phyloP scores from a whole-genome alignment of 1,140 invertebrate genomes.

The Arctopsyche grandis region DNA sequence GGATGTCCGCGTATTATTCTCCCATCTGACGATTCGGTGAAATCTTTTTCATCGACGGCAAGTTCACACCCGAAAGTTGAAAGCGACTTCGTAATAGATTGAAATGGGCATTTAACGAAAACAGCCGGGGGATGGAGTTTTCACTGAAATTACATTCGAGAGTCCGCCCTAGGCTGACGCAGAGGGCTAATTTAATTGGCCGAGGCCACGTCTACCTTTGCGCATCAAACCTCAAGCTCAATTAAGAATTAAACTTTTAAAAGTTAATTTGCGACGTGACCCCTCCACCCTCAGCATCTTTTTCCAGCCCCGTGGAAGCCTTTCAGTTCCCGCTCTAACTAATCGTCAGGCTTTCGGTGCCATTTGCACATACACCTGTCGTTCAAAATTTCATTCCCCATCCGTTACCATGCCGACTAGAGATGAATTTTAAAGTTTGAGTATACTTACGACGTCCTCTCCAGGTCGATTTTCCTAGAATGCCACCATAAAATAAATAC shows the following conservation, averaged over 20 bases:
- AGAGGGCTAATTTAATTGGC: constrained; percentile 20
- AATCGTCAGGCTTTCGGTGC: background rate
- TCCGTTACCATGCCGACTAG: background rate
- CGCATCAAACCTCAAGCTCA: constrained; percentile 16
- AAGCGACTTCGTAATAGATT: constrained; percentile 19
- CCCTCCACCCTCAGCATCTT: background rate
- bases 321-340: background rate
- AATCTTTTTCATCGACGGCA: too few relatives aligned
- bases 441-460: background rate
- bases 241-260: constrained; percentile 30
- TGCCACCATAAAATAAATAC: background rate
- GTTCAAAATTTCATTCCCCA: background rate
- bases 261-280: constrained; percentile 22
- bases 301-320: background rate
- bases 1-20: too few relatives aligned
- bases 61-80: background rate
- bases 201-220: background rate
- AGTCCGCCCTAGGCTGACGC: background rate
- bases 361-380: background rate
- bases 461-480: background rate
- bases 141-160: background rate
- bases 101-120: constrained; percentile 25
- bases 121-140: background rate
- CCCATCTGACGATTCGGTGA: too few relatives aligned
- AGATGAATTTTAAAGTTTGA: background rate